A percentile compares a stretch with the other conserved stretches of the same genome.
phyloP scores from a whole-genome alignment of 2,888 invertebrate genomes.

The Dicranocentrus wangi region DNA sequence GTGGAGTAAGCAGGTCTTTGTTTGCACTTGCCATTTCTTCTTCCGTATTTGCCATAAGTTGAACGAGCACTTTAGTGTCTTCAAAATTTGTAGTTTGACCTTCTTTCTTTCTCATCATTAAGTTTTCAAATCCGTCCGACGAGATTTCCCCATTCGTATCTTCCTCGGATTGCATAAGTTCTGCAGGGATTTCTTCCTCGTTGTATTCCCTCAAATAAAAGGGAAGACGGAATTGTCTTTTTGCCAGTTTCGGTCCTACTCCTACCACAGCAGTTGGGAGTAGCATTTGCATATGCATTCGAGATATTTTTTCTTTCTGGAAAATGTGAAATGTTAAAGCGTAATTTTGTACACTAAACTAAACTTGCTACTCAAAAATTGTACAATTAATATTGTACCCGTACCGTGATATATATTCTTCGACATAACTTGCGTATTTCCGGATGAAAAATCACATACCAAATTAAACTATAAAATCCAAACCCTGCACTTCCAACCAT shows the following conservation, averaged over 20 bases:
- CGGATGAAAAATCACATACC: conserved; percentile 35
- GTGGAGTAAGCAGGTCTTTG: no score
- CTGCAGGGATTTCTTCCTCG: conserved; percentile 55
- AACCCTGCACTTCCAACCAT: conserved; percentile 31
- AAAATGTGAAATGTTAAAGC: not conserved
- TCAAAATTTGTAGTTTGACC: not conserved
- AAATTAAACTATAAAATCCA: conserved; percentile 27
- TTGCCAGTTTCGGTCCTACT: conserved; percentile 1
- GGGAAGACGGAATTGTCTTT: conserved; percentile 34
- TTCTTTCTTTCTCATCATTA: conserved; percentile 11
- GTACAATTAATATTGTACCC: not conserved
- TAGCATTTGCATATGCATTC: conserved; percentile 19
- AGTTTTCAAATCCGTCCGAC: conserved; percentile 53
- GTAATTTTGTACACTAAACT: not conserved
- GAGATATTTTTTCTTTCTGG: conserved; percentile 51
- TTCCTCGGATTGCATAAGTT: conserved; percentile 32
- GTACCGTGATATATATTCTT: conserved; percentile 32
- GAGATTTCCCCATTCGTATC: conserved; percentile 33
- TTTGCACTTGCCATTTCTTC: conserved; percentile 12
- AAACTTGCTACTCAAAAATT: not conserved
- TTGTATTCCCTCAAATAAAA: conserved; percentile 33
- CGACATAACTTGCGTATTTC: conserved; percentile 29
- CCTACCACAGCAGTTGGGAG: conserved; percentile 9
- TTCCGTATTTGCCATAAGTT: conserved; percentile 29
- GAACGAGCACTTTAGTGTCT: not conserved